Evolutionary conservation across 2,113 vertebrate genomes (phyloP).

Genomic region (Aptenodytes forsteri): DNA sequence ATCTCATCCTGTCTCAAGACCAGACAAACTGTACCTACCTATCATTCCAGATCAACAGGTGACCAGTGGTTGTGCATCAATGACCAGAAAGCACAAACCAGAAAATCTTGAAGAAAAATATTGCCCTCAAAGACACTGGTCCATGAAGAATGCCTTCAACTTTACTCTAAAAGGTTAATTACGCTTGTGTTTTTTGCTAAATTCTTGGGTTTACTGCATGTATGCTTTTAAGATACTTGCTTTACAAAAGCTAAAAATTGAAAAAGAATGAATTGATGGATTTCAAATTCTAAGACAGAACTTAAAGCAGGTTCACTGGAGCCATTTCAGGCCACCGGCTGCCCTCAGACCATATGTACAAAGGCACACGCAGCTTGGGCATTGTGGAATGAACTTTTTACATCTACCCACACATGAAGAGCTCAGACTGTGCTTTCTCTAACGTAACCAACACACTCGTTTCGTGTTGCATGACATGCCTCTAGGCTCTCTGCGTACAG

Average conservation of each 20-base stretch:
- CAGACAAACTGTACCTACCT: background rate
- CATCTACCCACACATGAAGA: background rate
- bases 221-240: background rate
- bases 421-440: background rate
- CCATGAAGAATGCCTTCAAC: background rate
- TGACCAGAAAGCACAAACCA: background rate
- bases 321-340: background rate
- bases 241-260: background rate
- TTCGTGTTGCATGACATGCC: rapidly evolving
- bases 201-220: background rate
- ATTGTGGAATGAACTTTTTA: background rate
- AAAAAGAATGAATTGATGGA: background rate
- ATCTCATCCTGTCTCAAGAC: background rate
- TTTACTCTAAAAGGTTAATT: background rate
- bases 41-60: background rate
- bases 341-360: background rate
- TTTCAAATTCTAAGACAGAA: background rate
- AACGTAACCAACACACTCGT: background rate
- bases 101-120: background rate
- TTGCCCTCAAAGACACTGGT: background rate
- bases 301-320: background rate
- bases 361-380: background rate
- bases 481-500: background rate
- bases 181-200: background rate
- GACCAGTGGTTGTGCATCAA: background rate